A percentile compares a stretch with the other conserved stretches of the same genome.
These are phyloP conservation scores for Heterodera schachtii DNA, from an alignment of 1,140 invertebrate species.

Conservation along the genomic window DNA sequence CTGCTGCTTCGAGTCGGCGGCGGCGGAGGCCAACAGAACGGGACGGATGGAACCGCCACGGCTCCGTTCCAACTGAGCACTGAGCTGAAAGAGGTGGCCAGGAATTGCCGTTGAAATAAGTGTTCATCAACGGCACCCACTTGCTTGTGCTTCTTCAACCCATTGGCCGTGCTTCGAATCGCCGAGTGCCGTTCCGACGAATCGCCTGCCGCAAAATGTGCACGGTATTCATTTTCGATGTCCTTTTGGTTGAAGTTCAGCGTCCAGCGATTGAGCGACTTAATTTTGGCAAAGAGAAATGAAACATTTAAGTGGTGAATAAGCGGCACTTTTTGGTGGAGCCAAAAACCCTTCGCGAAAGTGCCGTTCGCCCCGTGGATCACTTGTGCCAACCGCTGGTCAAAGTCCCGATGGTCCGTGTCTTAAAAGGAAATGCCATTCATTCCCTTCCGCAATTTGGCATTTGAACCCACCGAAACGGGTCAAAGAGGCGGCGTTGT, in stretches of 20 bases:
- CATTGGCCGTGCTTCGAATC: constrained; percentile 6
- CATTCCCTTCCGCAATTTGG: neutral
- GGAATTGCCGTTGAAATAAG: too few relatives aligned
- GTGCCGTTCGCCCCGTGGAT: constrained; percentile 48
- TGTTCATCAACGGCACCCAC: neutral
- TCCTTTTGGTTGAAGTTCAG: constrained; percentile 78
- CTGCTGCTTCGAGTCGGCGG: neutral
- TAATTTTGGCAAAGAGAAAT: neutral
- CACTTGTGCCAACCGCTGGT: constrained; percentile 60
- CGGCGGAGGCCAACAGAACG: neutral
- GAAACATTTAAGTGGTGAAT: neutral
- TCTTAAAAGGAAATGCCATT: constrained; percentile 23
- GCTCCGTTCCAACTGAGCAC: constrained; percentile 13
- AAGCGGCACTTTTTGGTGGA: constrained; percentile 75
- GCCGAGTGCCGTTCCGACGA: constrained; percentile 61
- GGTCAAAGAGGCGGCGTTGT: constrained; percentile 64
- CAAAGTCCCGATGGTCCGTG: constrained; percentile 64
- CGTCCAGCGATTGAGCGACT: constrained; percentile 78
- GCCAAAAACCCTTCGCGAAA: constrained; percentile 73
- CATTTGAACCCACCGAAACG: constrained; percentile 39
- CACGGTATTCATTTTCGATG: constrained; percentile 82
- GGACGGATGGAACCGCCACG: neutral
- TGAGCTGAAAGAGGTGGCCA: neutral
- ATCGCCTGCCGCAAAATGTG: constrained; percentile 75
- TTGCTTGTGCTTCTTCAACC: constrained; percentile 49